phyloP scores from a whole-genome alignment of 2,797 vertebrate species.

The Mormyrus hasselquistii region DNA sequence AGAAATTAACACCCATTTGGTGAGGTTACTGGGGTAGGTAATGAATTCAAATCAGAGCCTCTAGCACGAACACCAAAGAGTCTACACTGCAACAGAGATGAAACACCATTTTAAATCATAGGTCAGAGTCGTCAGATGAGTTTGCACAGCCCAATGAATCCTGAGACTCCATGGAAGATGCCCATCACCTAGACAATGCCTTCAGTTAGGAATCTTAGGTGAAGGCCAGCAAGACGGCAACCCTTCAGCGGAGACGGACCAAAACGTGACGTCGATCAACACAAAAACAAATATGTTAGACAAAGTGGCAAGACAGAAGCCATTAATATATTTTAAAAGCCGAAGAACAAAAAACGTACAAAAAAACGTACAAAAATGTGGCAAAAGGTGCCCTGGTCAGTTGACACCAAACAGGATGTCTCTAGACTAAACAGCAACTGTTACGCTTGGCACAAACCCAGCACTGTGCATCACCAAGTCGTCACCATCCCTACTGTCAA shows the following conservation, averaged over 20 bases:
- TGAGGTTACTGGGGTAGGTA: constrained; percentile 3
- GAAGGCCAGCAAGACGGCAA: not conserved
- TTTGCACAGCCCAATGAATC: not conserved
- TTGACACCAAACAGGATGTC: not conserved
- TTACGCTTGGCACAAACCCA: not conserved
- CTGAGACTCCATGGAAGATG: not conserved
- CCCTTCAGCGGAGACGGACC: not conserved
- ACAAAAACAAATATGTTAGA: not conserved
- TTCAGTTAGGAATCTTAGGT: not conserved
- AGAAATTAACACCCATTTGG: not conserved
- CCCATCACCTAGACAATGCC: not conserved
- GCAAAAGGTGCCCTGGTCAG: not conserved
- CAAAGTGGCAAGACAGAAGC: not conserved
- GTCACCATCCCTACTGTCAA: not conserved
- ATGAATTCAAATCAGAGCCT: not conserved
- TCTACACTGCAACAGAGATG: not conserved
- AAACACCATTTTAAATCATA: not conserved
- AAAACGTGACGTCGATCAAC: not conserved
- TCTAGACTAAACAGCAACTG: not conserved
- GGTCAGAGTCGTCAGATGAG: not conserved
- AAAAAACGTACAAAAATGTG: not conserved
- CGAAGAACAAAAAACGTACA: too few relatives aligned
- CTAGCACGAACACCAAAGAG: not conserved
- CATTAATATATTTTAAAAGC: not conserved
- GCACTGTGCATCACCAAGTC: not conserved